Evolutionary conservation across 2,113 vertebrate genomes (phyloP).

Genomic region (Cebidichthys violaceus): DNA sequence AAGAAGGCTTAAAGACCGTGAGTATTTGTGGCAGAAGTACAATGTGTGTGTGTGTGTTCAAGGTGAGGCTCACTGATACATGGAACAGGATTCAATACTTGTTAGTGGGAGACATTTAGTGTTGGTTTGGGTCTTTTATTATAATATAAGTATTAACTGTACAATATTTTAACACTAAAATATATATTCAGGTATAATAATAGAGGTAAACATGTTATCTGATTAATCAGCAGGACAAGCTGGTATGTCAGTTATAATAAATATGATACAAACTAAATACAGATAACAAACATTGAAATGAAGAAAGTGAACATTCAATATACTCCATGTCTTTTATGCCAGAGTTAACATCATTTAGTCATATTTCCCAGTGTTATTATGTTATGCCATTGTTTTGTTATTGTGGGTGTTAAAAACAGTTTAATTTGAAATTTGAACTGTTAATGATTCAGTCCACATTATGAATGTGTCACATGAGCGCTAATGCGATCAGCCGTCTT

Average conservation of each 20-base stretch:
- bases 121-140: too few relatives aligned
- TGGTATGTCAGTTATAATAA: not conserved
- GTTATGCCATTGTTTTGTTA: not conserved
- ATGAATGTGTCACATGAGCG: conserved; percentile 8
- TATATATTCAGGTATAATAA: not conserved
- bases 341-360: not conserved
- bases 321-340: not conserved
- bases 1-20: too few relatives aligned
- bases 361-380: not conserved
- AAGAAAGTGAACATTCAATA: not conserved
- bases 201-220: not conserved
- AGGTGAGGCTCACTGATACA: too few relatives aligned
- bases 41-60: too few relatives aligned
- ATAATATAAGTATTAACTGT: too few relatives aligned
- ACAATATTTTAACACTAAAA: not conserved
- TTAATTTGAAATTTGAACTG: not conserved
- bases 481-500: conserved; percentile 11
- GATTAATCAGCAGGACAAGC: not conserved
- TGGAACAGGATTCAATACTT: too few relatives aligned
- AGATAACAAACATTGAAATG: not conserved
- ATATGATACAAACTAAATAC: not conserved
- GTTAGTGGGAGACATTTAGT: too few relatives aligned
- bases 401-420: not conserved
- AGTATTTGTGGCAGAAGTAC: not conserved
- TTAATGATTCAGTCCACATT: conserved; percentile 9